phyloP scores from a whole-genome alignment of 2,113 vertebrate genomes.

The Mobula hypostoma region DNA sequence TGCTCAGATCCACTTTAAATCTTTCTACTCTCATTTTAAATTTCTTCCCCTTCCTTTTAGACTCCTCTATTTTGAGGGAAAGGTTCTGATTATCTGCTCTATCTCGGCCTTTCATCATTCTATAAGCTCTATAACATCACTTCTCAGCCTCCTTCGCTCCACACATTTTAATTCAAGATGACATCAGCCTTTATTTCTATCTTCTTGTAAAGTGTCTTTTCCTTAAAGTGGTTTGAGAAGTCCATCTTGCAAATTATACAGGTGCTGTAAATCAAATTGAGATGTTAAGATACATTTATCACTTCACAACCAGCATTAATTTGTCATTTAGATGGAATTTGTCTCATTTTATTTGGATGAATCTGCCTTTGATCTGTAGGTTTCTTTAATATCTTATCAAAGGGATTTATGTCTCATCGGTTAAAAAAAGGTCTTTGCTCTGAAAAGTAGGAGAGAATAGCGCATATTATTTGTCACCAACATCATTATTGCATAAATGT shows the following conservation, averaged over 20 bases:
- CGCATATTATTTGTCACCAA: neutral
- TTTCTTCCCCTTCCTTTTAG: too few species aligned
- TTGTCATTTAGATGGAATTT: neutral
- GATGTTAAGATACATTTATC: neutral
- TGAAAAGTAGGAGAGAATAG: neutral
- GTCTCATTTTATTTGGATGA: slow-evolving; percentile 5
- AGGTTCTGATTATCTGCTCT: too few species aligned
- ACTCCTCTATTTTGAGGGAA: too few species aligned
- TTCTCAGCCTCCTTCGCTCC: too few species aligned
- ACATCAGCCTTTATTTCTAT: neutral
- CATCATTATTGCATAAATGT: neutral
- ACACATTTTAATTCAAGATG: neutral
- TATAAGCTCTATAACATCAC: too few species aligned
- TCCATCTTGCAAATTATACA: slow-evolving; percentile 11
- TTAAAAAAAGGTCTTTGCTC: neutral
- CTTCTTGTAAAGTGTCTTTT: neutral
- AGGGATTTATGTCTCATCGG: slow-evolving; percentile 17
- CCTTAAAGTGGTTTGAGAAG: neutral
- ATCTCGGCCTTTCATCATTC: too few species aligned
- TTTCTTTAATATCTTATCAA: slow-evolving; percentile 31
- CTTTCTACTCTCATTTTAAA: too few species aligned
- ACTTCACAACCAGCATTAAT: slow-evolving; percentile 31
- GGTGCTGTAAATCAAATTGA: neutral
- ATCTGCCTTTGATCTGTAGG: slow-evolving; percentile 26
- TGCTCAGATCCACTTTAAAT: too few species aligned